A percentile compares a stretch with the other conserved stretches of the same genome.
Conservation (phyloP, 2,797 vertebrate genomes). For the Melanotaenia pygmaea region DNA sequence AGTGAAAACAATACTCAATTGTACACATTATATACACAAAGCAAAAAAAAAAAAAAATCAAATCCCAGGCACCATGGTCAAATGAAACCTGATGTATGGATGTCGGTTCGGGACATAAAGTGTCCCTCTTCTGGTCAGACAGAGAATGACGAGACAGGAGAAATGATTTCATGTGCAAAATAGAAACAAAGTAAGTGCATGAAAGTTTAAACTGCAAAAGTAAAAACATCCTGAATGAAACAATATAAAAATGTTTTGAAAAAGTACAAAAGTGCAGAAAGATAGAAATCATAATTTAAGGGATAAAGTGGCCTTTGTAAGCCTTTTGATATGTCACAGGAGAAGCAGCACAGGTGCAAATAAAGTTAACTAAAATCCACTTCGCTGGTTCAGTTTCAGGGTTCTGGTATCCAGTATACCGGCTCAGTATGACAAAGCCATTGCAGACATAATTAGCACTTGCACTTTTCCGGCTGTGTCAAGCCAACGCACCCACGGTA, state of each 20-base stretch:
- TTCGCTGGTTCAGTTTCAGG: not conserved
- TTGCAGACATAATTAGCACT: not conserved
- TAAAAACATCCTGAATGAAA: slow-evolving; percentile 46
- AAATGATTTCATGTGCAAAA: slow-evolving; percentile 67
- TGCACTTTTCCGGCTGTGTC: slow-evolving; percentile 10
- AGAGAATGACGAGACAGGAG: slow-evolving; percentile 29
- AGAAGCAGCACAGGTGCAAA: not conserved
- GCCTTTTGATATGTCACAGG: not conserved
- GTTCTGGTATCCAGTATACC: not conserved
- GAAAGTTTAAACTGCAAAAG: slow-evolving; percentile 28
- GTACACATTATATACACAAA: slow-evolving; percentile 48
- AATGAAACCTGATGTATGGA: slow-evolving; percentile 67
- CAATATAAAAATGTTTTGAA: slow-evolving; percentile 11
- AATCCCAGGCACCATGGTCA: slow-evolving; percentile 83
- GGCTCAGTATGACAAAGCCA: not conserved
- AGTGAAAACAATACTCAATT: slow-evolving; percentile 43
- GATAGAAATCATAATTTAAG: slow-evolving; percentile 12
- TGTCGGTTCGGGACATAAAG: slow-evolving; percentile 38
- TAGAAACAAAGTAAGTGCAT: slow-evolving; percentile 53
- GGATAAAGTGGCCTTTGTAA: slow-evolving; percentile 28
- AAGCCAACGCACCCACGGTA: not conserved
- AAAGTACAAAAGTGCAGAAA: slow-evolving; percentile 54
- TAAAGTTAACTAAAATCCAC: not conserved
- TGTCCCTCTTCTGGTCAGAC: slow-evolving; percentile 60
- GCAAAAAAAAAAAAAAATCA: slow-evolving; percentile 20